A percentile compares a stretch with the other conserved stretches of the same genome.
Conservation (phyloP, 2,888 invertebrate species). For the Clunio marinus region DNA sequence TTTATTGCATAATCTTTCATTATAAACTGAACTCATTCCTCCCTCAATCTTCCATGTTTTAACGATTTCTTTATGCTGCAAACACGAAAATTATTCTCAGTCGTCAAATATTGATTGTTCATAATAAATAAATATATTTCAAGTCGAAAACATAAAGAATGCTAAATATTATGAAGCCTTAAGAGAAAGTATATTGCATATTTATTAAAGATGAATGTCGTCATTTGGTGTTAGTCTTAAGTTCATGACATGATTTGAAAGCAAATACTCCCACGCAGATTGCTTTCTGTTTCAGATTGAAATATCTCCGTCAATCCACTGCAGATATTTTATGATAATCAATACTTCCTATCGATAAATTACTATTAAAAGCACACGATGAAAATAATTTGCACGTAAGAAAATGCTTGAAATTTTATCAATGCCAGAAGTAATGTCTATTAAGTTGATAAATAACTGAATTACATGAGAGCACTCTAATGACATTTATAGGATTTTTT, state of each 20-base stretch:
- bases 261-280: too few relatives aligned
- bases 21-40: not conserved
- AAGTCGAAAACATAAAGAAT: too few relatives aligned
- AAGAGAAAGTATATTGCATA: too few relatives aligned
- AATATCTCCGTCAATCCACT: too few relatives aligned
- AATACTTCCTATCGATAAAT: too few relatives aligned
- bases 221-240: too few relatives aligned
- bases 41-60: not conserved
- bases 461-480: constrained; percentile 11
- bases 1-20: constrained; percentile 14
- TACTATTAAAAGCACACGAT: not conserved
- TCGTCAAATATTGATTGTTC: constrained; percentile 2
- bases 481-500: constrained; percentile 10
- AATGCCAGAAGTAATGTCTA: not conserved
- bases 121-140: not conserved
- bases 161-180: too few relatives aligned
- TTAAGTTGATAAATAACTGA: constrained; percentile 16
- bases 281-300: too few relatives aligned
- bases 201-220: not conserved
- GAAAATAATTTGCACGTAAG: not conserved
- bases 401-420: constrained; percentile 13
- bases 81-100: constrained; percentile 9
- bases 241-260: too few relatives aligned
- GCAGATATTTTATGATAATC: too few relatives aligned
- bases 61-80: constrained; percentile 17